Conservation (phyloP, 2,113 vertebrate genomes). For the Dermatemys mawii region DNA sequence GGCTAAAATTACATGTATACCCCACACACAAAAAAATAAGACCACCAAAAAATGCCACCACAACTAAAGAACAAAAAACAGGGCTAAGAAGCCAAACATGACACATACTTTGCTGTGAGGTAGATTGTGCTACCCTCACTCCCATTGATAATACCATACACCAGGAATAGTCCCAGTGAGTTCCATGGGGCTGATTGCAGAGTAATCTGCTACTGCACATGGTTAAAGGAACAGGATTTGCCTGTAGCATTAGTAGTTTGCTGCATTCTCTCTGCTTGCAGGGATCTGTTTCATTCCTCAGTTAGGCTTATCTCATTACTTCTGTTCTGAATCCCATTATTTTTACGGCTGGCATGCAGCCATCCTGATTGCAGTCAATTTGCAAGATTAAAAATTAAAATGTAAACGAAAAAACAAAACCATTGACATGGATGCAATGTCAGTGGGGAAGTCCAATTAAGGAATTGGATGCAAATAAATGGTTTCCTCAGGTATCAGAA, state of each 20-base stretch:
- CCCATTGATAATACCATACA: background rate
- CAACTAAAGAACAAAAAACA: too few species aligned
- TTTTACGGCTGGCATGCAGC: background rate
- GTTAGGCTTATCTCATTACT: background rate
- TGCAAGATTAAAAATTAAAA: conserved; percentile 6
- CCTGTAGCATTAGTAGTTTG: accelerated
- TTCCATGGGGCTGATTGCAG: background rate
- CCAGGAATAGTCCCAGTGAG: background rate
- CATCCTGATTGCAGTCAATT: background rate
- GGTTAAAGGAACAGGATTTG: background rate
- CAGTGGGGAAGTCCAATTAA: background rate
- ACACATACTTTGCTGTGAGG: background rate
- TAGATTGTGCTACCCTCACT: background rate
- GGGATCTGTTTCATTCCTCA: background rate
- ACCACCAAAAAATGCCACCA: too few species aligned
- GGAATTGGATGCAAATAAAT: background rate
- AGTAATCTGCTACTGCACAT: background rate
- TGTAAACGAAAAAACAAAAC: background rate
- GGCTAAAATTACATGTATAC: too few species aligned
- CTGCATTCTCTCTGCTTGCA: background rate
- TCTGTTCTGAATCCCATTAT: background rate
- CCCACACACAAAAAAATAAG: too few species aligned
- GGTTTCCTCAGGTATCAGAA: background rate
- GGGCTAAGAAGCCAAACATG: background rate
- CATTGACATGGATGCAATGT: background rate